Percentiles rank a stretch among this genome's conserved stretches.
These are phyloP conservation scores for Callaeas wilsoni DNA, from an alignment of 2,113 vertebrate genomes.

Conservation along the genomic window DNA sequence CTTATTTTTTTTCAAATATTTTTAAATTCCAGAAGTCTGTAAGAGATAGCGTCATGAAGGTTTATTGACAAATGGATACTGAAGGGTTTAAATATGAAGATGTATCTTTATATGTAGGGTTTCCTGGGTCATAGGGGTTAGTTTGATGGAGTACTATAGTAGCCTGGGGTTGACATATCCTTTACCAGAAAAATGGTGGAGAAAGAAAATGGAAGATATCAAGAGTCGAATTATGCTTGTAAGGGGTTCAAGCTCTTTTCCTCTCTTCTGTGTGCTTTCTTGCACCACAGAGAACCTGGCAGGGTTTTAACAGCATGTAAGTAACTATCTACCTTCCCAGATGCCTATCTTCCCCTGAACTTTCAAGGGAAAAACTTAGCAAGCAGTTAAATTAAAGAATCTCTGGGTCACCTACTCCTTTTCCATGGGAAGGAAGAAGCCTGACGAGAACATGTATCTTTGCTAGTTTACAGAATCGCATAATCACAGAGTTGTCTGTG, in stretches of 20 bases:
- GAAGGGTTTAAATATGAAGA: neutral
- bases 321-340: neutral
- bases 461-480: neutral
- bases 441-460: neutral
- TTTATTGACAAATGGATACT: neutral
- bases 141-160: neutral
- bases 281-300: neutral
- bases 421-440: neutral
- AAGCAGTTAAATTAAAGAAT: neutral
- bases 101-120: neutral
- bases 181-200: neutral
- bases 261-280: neutral
- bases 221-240: neutral
- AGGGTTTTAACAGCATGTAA: neutral
- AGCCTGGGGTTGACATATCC: neutral
- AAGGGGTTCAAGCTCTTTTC: neutral
- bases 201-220: neutral
- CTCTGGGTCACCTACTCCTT: neutral
- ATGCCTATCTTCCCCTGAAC: neutral
- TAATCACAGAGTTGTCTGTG: neutral
- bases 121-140: neutral
- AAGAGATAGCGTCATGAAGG: neutral
- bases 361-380: neutral
- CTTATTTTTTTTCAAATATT: neutral
- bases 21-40: neutral